phyloP scores from a whole-genome alignment of 2,888 invertebrate species.

The Rotaria socialis region DNA sequence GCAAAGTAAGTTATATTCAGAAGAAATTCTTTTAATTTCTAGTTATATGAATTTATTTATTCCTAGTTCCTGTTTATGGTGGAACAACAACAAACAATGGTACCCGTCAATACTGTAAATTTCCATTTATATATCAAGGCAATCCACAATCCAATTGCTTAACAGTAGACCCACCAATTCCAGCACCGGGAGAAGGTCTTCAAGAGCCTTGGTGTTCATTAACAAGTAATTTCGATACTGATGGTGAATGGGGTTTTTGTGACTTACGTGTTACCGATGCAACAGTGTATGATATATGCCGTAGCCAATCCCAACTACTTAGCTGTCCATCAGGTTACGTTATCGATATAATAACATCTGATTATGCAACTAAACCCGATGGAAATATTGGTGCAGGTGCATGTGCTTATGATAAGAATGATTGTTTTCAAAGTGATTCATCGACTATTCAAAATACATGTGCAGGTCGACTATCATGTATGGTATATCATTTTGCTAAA shows the following conservation, averaged over 20 bases:
- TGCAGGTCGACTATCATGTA: slow-evolving; percentile 36
- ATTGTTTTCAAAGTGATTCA: slow-evolving; percentile 37
- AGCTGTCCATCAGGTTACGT: slow-evolving; percentile 42
- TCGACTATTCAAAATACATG: not conserved
- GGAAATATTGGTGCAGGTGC: slow-evolving; percentile 10
- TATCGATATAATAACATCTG: slow-evolving; percentile 36
- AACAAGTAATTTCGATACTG: slow-evolving; percentile 43
- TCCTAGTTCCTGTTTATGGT: slow-evolving; percentile 40
- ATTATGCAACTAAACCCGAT: slow-evolving; percentile 35
- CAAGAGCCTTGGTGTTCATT: slow-evolving; percentile 43
- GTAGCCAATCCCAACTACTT: slow-evolving; percentile 5
- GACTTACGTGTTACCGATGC: slow-evolving; percentile 34
- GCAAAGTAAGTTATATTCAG: not conserved
- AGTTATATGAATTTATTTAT: too few relatives aligned
- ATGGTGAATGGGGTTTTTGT: slow-evolving; percentile 41
- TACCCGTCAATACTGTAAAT: slow-evolving; percentile 38
- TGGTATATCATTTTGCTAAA: slow-evolving; percentile 20
- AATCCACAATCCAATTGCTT: slow-evolving; percentile 31
- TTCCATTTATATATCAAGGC: slow-evolving; percentile 44
- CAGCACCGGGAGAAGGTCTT: not conserved
- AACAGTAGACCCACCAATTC: not conserved
- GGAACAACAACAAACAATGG: slow-evolving; percentile 39
- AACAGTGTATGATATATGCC: slow-evolving; percentile 38
- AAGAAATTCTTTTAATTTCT: too few relatives aligned
- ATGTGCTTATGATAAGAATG: not conserved